These are phyloP conservation scores for Mionectes macconnelli DNA, from an alignment of 2,113 vertebrate species.

Conservation along the genomic window DNA sequence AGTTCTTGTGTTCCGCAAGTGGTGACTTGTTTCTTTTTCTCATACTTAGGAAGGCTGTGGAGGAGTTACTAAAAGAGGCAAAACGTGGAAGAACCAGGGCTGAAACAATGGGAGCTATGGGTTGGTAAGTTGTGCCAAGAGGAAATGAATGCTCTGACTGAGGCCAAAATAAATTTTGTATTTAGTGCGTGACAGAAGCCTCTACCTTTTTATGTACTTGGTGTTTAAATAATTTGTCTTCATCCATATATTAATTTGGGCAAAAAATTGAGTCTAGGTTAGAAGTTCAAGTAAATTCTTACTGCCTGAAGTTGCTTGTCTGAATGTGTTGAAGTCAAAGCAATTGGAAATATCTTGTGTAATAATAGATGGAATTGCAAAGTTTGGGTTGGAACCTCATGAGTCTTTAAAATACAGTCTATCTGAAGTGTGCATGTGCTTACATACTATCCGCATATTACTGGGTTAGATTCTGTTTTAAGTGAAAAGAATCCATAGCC, in stretches of 20 bases:
- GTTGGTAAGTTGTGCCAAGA: constrained; percentile 83
- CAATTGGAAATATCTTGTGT: neutral
- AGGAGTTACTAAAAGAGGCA: constrained; percentile 93
- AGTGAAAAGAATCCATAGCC: neutral
- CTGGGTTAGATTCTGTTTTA: neutral
- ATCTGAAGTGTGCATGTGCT: neutral
- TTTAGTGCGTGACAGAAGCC: neutral
- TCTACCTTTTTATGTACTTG: neutral
- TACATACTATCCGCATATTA: neutral
- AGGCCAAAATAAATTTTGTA: neutral
- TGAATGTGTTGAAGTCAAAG: neutral
- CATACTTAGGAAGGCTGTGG: constrained; percentile 86
- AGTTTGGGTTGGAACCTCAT: neutral
- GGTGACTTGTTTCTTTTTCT: constrained; percentile 2
- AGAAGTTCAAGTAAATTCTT: neutral
- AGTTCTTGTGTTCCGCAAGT: neutral
- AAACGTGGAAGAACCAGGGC: constrained; percentile 90
- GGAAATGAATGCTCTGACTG: neutral
- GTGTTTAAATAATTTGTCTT: neutral
- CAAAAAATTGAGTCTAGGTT: neutral
- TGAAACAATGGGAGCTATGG: constrained; percentile 96
- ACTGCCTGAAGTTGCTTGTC: neutral
- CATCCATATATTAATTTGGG: neutral
- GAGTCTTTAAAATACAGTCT: neutral
- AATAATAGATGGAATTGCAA: neutral